phyloP scores from a whole-genome alignment of 2,113 vertebrate species.

The Podarcis muralis region DNA sequence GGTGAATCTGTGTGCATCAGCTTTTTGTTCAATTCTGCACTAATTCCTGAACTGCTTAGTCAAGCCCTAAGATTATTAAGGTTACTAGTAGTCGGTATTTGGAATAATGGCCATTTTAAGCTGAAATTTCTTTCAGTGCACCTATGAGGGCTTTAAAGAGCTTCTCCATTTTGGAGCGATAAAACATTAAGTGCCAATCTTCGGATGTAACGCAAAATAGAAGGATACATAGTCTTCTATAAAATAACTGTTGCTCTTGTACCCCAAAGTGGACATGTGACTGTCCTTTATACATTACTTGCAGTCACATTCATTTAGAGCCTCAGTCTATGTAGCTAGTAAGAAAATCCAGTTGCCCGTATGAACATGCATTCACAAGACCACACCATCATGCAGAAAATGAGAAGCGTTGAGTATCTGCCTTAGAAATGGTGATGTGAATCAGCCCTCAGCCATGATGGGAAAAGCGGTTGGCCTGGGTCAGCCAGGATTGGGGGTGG shows the following conservation, averaged over 20 bases:
- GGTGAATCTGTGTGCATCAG: slow-evolving; percentile 6
- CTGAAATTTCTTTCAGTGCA: background rate
- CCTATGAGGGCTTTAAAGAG: background rate
- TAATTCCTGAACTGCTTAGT: slow-evolving; percentile 17
- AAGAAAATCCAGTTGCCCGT: background rate
- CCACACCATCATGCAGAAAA: background rate
- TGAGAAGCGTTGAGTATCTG: background rate
- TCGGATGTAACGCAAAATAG: background rate
- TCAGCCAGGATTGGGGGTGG: background rate
- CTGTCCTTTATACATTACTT: background rate
- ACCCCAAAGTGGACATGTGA: background rate
- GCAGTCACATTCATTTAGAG: background rate
- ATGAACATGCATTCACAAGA: background rate
- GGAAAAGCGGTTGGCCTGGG: background rate
- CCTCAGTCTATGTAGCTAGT: background rate
- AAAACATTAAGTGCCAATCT: background rate
- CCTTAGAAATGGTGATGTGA: background rate
- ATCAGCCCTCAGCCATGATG: background rate
- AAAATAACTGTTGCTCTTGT: background rate
- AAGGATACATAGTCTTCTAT: background rate
- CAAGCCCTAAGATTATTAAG: slow-evolving; percentile 10
- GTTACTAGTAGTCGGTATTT: background rate
- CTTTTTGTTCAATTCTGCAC: background rate
- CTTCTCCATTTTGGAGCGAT: background rate
- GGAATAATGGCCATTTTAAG: background rate